These are phyloP conservation scores for Bathynomus jamesi DNA, from an alignment of 1,140 invertebrate species.

Conservation along the genomic window DNA sequence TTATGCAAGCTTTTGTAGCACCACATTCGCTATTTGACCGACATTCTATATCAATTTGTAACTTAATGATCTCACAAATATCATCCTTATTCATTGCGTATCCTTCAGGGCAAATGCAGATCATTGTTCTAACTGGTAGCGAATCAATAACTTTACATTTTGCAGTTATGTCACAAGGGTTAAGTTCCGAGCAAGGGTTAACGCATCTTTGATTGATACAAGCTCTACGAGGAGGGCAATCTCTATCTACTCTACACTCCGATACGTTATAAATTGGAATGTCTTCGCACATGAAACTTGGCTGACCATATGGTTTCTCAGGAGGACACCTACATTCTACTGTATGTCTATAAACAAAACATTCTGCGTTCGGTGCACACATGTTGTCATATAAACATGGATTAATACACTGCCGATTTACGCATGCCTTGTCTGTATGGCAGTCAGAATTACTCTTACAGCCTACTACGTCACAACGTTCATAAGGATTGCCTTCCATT, in stretches of 20 bases:
- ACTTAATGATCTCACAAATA: slow-evolving; percentile 59
- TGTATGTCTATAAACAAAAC: slow-evolving; percentile 68
- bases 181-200: slow-evolving; percentile 68
- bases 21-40: slow-evolving; percentile 66
- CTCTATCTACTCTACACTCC: slow-evolving; percentile 40
- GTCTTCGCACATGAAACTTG: slow-evolving; percentile 57
- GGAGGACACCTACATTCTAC: slow-evolving; percentile 69
- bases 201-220: slow-evolving; percentile 53
- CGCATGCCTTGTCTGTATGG: slow-evolving; percentile 41
- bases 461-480: slow-evolving; percentile 36
- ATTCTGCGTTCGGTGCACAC: slow-evolving; percentile 68
- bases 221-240: slow-evolving; percentile 41
- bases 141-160: slow-evolving; percentile 37
- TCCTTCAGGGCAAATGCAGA: slow-evolving; percentile 38
- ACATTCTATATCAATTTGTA: slow-evolving; percentile 63
- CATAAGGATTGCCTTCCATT: slow-evolving; percentile 39
- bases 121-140: slow-evolving; percentile 35
- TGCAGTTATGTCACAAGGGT: slow-evolving; percentile 59
- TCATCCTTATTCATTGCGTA: slow-evolving; percentile 58
- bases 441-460: slow-evolving; percentile 39
- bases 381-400: slow-evolving; percentile 54
- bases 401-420: slow-evolving; percentile 42
- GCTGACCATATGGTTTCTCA: slow-evolving; percentile 28
- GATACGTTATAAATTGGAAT: slow-evolving; percentile 53
- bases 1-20: slow-evolving; percentile 68